Percentiles rank a stretch among this genome's conserved stretches.
phyloP scores from a whole-genome alignment of 2,113 vertebrate species.

The Etia nguti region DNA sequence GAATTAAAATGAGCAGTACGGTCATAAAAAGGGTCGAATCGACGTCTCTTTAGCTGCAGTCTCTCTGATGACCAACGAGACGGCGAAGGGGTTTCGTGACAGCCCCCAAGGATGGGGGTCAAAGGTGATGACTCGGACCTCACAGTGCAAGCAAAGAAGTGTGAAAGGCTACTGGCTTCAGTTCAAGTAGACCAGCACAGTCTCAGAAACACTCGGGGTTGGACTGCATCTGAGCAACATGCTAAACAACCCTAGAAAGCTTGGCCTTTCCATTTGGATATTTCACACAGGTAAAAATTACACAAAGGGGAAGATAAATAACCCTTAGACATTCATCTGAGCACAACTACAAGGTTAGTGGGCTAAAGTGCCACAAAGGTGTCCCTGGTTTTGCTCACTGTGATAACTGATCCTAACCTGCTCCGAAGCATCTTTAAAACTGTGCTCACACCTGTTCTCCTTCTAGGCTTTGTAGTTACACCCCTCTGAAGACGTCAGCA shows the following conservation, averaged over 20 bases:
- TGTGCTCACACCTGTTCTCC: background rate
- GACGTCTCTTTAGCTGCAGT: background rate
- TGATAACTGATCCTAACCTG: background rate
- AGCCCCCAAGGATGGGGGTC: background rate
- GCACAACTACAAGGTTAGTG: background rate
- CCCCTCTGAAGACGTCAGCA: background rate
- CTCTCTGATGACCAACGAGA: background rate
- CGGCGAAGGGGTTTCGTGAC: background rate
- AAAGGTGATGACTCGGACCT: background rate
- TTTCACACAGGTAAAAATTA: background rate
- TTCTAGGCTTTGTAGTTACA: background rate
- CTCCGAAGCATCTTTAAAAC: background rate
- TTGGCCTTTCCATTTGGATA: background rate
- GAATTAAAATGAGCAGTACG: background rate
- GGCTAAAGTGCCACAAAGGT: background rate
- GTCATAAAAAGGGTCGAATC: background rate
- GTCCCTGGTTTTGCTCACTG: background rate
- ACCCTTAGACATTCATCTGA: background rate
- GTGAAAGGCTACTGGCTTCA: background rate
- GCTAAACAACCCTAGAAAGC: background rate
- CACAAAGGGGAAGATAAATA: background rate
- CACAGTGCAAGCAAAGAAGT: background rate
- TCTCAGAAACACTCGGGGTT: background rate
- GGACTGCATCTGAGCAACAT: background rate
- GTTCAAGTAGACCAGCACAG: background rate